Base-by-base conservation (phyloP, 2,888 invertebrate genomes). In the Netelia fuscicornis region DNA sequence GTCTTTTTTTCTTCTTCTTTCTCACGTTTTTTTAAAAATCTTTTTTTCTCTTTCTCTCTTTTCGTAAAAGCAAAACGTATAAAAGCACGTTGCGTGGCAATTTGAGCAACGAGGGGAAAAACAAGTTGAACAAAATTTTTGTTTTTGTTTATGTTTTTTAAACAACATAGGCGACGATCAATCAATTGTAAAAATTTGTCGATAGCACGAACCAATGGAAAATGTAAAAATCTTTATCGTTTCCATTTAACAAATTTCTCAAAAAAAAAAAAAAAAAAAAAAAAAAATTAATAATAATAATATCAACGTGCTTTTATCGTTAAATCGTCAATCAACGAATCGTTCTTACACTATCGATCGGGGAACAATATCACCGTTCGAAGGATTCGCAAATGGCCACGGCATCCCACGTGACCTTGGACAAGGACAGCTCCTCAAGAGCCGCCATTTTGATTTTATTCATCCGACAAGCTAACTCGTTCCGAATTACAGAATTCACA, bases 21-120 rank as follows among this genome's bases (percentile, higher is more conserved):
- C 75, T 68, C 74, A 1, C 37, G 0, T 37, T 37, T 37, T 37
- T 37, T 37, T 37, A 30, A 37, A 37, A 37, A 37, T 76, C 52
- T 72, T 82, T 80, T 75, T 76, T 60, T 58, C 75, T 68, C 74
- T 37, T 6, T 37, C 37, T 37, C 37, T 5, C 37, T 6, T 6
- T 37, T 37, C 37, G 37, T 37, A 37, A 79, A 87, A 87, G 82
- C 85, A 81, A 84, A 87, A 85, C 85, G 82, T 86, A 90, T 90
- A 91, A 91, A 87, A 91, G 90, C 91, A 91, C 89, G 91, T 90
- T 91, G 91, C 90, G 64, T 84, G 71, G 6, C 72, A 85, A 87
- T 84, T 86, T 84, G 86, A 75, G 65, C 44, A 48, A 58, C 62
- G 54, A 71, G 17, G 44, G 13, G 2, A 62, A 44, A 44, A 44